Base-by-base conservation (phyloP, 2,888 invertebrate genomes). In the Lottia gigantea region DNA sequence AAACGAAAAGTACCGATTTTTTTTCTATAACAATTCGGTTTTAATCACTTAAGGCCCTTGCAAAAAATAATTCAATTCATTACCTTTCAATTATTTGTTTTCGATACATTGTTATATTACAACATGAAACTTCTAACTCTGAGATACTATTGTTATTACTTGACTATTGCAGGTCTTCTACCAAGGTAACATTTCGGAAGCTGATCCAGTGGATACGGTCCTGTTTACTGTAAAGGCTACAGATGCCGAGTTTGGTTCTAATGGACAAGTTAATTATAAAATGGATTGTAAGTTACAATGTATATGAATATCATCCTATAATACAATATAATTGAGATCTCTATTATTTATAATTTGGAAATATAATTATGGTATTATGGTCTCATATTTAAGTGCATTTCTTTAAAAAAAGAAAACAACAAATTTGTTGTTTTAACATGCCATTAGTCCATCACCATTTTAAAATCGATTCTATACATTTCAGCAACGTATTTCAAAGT, bases 401-500 rank as follows among this genome's bases (percentile, higher is more conserved):
- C n/a, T 16, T 46, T 23, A 40, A 11, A n/a, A 45, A 45, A 3
- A 1, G 8, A 16, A 45, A 64, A n/a, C 55, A 25, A 26, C 15
- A 45, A 15, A n/a, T 67, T 3, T 45, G 19, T 2, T 67, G 47
- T 62, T n/a, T n/a, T n/a, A 31, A 2, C 31, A 31, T 31, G 31
- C 6, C 7, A 40, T 40, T 40, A 11, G 2, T 40, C 40, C 40
- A 11, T 8, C 40, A 11, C 7, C 47, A 1, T 45, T 64, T 69
- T 19, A 49, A 31, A 45, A 55, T 64, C n/a, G 8, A 1, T 61
- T 1, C 15, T 67, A 40, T 40, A 8, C 15, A 19, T 31, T 63
- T 62, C 26, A 25, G 64, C 64, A 55, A 63, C 19, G 7, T 63
- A 67, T 11, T 68, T 75, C 62, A 26, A 31, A 55, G 71, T 75